phyloP scores from a whole-genome alignment of 2,113 vertebrate species.

The Brachypteracias leptosomus region DNA sequence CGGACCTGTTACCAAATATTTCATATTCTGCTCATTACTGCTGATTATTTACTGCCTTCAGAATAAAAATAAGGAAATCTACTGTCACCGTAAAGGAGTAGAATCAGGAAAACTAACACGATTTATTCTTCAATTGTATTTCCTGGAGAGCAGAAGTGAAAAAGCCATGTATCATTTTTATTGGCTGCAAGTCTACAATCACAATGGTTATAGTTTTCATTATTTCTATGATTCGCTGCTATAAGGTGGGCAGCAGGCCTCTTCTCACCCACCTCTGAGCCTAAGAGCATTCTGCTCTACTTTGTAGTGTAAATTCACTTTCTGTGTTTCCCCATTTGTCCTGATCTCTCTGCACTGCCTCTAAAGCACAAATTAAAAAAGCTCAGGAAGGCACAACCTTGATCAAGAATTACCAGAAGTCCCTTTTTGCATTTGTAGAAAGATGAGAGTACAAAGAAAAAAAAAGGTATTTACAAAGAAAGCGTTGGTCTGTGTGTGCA shows the following conservation, averaged over 20 bases:
- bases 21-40: conserved; percentile 34
- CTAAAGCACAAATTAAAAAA: neutral
- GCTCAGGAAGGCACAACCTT: neutral
- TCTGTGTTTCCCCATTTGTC: neutral
- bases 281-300: neutral
- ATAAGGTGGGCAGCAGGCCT: neutral
- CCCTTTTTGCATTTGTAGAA: neutral
- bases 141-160: conserved; percentile 22
- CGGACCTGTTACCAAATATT: conserved; percentile 27
- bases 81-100: neutral
- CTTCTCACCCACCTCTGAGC: neutral
- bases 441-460: neutral
- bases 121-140: conserved; percentile 55
- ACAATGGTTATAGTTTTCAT: neutral
- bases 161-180: conserved; percentile 20
- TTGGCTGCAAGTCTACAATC: neutral
- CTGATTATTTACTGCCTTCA: conserved; percentile 52
- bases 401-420: neutral
- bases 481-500: neutral
- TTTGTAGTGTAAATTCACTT: neutral
- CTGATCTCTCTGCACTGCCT: neutral
- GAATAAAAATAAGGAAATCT: conserved; percentile 33
- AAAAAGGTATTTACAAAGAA: neutral
- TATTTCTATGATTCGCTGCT: neutral
- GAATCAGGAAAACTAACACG: conserved; percentile 3